Evolutionary conservation across 2,888 invertebrate species (phyloP).

Genomic region (Incurvaria masculella): DNA sequence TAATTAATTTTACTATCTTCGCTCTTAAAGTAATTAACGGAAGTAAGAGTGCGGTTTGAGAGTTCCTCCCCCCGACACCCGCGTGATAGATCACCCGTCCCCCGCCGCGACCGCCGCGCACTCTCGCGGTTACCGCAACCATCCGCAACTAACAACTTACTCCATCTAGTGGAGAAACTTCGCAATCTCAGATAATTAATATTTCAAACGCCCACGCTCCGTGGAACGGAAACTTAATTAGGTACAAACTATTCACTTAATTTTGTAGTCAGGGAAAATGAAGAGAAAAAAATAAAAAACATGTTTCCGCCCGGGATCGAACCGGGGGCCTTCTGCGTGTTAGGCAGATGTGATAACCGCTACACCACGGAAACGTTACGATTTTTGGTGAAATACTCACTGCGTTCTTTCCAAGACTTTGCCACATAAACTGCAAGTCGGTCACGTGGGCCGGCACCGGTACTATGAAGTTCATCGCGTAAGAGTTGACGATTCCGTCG

Average conservation of each 20-base stretch:
- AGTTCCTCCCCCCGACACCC: not conserved
- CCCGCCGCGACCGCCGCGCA: not conserved
- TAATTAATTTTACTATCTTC: not conserved
- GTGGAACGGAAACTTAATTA: too few relatives aligned
- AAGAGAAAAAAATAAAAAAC: not conserved
- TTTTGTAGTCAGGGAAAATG: too few relatives aligned
- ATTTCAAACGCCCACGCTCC: not conserved
- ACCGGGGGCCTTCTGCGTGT: constrained; percentile 90
- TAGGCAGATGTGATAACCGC: constrained; percentile 91
- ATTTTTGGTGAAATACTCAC: constrained; percentile 47
- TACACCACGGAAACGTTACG: constrained; percentile 78
- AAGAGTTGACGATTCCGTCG: constrained; percentile 80
- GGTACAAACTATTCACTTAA: too few relatives aligned
- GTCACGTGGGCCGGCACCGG: constrained; percentile 76
- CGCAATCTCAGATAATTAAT: not conserved
- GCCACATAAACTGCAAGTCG: constrained; percentile 84
- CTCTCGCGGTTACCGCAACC: not conserved
- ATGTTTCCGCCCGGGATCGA: constrained; percentile 85
- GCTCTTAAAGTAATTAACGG: not conserved
- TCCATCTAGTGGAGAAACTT: not conserved
- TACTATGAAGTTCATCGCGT: constrained; percentile 80
- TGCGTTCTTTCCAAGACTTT: constrained; percentile 69
- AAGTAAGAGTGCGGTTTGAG: not conserved
- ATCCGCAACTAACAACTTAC: not conserved
- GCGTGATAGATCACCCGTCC: not conserved